Evolutionary conservation across 2,113 vertebrate genomes (phyloP), one percentile per base, ranked within the genome.

Genomic region (Epinephelus fuscoguttatus): DNA sequence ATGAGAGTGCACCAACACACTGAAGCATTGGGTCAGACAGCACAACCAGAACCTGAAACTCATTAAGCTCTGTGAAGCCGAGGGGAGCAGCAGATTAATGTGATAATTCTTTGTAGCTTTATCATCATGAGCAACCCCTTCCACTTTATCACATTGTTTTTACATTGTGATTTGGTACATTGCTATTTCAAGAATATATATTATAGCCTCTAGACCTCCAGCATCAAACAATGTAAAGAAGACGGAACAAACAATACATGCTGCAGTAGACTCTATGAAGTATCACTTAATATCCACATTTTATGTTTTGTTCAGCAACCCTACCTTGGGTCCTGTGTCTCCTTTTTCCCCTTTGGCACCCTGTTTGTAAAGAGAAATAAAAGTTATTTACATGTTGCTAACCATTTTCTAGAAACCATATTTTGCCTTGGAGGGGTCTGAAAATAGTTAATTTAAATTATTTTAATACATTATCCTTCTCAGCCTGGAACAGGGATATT

Each of bases 271-370:
- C 42, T 12, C 42, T 45, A 45, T 45, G 14, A 52, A 4, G 3
- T 30, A 18, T 63, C 13, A 25, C 2, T 27, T 27, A 47, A 56
- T 49, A 18, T 37, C 45, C 33, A 79, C 59, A 42, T 6, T 23
- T 49, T 8, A 19, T 6, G 11, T 37, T 49, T 45, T 23, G 30
- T 55, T 67, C 4, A 2, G 8, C 0, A 11, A 50, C 1, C 64
- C 8, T 69, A 98, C 98, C 97, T 95, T 97, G 21, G 66, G 77
- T 88, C 98, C 98, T 77, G 59, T 84, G 52, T 93, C 89, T 80
- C 98, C 97, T 50, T 97, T 97, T 45, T 97, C 96, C 80, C 97
- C 98, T 91, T 97, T 97, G 52, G 84, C 78, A 19, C 97, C 97
- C 98, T 99, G 91, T 81, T 70, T 45, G 74, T 25, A 72, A 68